Conservation (phyloP, 37 sponge, comb jelly and placozoan genomes). For the Eunapius fragilis region DNA sequence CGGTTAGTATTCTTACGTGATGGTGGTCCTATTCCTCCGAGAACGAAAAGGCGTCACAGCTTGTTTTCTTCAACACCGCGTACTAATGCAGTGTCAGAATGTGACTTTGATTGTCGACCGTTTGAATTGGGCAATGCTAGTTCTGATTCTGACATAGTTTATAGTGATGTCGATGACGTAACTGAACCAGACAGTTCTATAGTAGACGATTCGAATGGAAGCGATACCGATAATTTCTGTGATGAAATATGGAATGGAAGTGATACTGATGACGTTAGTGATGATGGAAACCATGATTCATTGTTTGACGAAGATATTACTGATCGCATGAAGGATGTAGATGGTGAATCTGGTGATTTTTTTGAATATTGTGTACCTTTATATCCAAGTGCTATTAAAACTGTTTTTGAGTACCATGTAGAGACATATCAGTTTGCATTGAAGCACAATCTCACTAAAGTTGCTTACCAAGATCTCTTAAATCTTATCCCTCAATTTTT, state of each 20-base stretch:
- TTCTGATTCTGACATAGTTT: neutral
- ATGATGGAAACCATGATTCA: neutral
- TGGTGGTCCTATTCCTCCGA: neutral
- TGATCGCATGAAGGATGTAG: neutral
- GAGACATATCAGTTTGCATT: neutral
- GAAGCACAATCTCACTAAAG: neutral
- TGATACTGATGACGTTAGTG: neutral
- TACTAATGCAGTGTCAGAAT: neutral
- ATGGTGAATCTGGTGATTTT: neutral
- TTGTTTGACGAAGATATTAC: neutral
- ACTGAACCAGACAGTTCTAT: neutral
- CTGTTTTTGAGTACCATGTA: neutral
- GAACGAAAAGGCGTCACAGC: neutral
- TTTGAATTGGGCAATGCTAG: neutral
- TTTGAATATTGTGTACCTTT: neutral
- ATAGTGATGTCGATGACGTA: neutral
- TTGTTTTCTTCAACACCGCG: neutral
- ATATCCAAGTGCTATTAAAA: neutral
- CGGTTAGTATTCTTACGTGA: neutral
- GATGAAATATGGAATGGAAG: neutral
- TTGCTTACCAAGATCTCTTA: neutral
- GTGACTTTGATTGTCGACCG: neutral
- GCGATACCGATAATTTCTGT: neutral
- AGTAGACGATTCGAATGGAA: neutral
- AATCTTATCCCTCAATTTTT: neutral